Conservation (phyloP, 1,140 invertebrate genomes). For the Eurosta solidaginis region DNA sequence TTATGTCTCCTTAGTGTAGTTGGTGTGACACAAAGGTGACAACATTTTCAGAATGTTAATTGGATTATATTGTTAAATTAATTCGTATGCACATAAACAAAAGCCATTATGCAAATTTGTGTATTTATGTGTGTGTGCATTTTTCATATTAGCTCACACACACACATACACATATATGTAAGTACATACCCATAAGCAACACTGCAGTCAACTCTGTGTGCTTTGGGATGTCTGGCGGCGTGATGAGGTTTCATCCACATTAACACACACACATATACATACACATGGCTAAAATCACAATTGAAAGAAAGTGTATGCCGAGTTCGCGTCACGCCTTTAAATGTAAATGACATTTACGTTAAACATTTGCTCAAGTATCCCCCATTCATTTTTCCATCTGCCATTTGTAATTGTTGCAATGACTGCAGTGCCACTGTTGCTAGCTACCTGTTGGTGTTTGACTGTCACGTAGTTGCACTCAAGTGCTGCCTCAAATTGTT, state of each 20-base stretch:
- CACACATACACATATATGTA: no score
- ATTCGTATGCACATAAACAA: background rate
- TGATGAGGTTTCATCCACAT: no score
- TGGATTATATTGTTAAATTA: background rate
- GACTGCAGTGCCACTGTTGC: background rate
- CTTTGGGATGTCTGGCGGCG: background rate
- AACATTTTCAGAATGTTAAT: background rate
- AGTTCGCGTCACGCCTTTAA: background rate
- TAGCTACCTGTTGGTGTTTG: background rate
- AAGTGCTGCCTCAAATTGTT: background rate
- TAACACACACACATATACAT: background rate
- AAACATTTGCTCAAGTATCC: background rate
- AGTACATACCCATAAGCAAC: no score
- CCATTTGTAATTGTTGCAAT: background rate
- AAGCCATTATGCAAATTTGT: background rate
- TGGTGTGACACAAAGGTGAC: background rate
- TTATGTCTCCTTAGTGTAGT: background rate
- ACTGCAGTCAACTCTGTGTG: background rate
- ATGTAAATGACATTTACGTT: constrained; percentile 12
- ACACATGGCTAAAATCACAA: background rate
- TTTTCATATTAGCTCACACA: no score
- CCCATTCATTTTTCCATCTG: background rate
- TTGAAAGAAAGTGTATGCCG: background rate
- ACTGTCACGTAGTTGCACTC: background rate
- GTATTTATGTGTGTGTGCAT: no score